These are phyloP conservation scores for Ploceus nigricollis DNA, from an alignment of 2,113 vertebrate species.

Conservation along the genomic window DNA sequence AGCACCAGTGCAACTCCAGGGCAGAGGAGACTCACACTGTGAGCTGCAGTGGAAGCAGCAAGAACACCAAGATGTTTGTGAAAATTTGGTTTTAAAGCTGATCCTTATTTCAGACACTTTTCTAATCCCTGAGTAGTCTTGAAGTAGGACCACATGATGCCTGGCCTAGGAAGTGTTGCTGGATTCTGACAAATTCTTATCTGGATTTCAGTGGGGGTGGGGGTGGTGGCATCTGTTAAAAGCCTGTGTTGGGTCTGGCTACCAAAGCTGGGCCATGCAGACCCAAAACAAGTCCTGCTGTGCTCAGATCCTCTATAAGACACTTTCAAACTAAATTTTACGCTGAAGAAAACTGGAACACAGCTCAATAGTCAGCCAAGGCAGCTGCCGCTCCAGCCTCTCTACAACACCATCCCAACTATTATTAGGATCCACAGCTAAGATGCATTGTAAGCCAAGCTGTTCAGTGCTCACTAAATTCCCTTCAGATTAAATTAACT, in stretches of 20 bases:
- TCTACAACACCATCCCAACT: neutral
- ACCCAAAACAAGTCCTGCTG: neutral
- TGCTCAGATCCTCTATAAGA: neutral
- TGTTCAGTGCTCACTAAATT: neutral
- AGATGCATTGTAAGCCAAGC: neutral
- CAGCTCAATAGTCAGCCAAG: neutral
- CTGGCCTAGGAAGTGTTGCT: neutral
- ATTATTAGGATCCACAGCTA: neutral
- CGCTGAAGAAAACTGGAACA: neutral
- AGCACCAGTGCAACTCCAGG: neutral
- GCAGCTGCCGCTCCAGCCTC: neutral
- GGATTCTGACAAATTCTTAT: neutral
- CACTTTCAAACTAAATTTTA: neutral
- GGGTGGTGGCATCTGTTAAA: neutral
- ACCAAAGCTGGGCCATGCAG: neutral
- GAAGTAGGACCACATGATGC: neutral
- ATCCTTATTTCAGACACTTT: constrained; percentile 41
- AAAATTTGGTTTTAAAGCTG: neutral
- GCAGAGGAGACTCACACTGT: neutral
- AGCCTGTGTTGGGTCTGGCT: neutral
- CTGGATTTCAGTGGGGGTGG: neutral
- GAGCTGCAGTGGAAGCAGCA: neutral
- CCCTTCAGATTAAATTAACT: neutral
- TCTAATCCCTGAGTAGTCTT: constrained; percentile 1
- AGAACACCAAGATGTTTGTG: neutral